phyloP scores from a whole-genome alignment of 2,888 invertebrate genomes.

The Listrodromus nycthemerus region DNA sequence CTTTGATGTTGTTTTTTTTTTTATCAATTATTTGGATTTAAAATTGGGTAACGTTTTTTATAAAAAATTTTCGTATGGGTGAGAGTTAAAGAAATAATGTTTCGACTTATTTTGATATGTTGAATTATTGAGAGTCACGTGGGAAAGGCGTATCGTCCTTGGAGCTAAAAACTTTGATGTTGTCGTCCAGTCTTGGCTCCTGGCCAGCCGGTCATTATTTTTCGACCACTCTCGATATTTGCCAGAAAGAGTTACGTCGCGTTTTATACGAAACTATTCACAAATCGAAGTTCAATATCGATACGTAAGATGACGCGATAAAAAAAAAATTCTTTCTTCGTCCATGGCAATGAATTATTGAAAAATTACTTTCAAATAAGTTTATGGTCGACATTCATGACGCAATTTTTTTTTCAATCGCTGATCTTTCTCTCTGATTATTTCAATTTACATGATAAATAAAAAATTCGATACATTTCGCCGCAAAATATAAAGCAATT shows the following conservation, averaged over 20 bases:
- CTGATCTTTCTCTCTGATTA: background rate
- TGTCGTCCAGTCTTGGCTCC: constrained; percentile 27
- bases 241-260: background rate
- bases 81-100: too few species aligned
- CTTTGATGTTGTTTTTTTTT: too few species aligned
- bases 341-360: background rate
- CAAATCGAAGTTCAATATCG: background rate
- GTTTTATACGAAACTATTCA: background rate
- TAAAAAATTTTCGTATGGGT: too few species aligned
- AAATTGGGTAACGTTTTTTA: too few species aligned
- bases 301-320: background rate
- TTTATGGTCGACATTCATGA: too few species aligned
- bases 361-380: too few species aligned
- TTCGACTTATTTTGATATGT: too few species aligned
- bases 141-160: constrained; percentile 23
- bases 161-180: constrained; percentile 29
- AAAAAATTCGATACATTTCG: background rate
- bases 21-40: too few species aligned
- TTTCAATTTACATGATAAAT: background rate
- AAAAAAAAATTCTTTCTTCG: background rate
- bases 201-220: constrained; percentile 45
- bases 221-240: constrained; percentile 26
- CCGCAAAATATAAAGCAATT: background rate
- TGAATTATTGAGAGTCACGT: constrained; percentile 8
- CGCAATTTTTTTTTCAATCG: too few species aligned